Evolutionary conservation across 2,113 vertebrate species (phyloP).

Genomic region (Seriola quinqueradiata): DNA sequence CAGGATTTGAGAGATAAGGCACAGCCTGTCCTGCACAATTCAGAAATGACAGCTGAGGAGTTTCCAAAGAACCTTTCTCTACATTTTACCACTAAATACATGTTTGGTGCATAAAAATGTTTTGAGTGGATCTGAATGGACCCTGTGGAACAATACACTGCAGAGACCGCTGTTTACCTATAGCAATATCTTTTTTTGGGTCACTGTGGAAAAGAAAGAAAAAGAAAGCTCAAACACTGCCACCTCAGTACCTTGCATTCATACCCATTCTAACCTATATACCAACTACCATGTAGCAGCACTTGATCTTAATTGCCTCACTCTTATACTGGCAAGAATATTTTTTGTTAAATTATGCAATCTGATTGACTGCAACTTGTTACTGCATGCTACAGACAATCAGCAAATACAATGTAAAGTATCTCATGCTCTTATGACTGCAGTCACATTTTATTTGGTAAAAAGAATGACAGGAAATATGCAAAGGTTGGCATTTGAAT

Average conservation of each 20-base stretch:
- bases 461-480: constrained; percentile 4
- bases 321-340: background rate
- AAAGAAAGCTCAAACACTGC: no score
- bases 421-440: no score
- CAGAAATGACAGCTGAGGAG: background rate
- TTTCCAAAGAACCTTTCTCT: background rate
- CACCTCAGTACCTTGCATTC: no score
- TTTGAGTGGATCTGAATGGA: no score
- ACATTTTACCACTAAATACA: background rate
- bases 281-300: no score
- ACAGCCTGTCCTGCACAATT: background rate
- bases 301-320: background rate
- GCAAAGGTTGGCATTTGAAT: constrained; percentile 57
- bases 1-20: background rate
- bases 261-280: no score
- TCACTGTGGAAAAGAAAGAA: no score
- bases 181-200: no score
- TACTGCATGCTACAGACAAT: background rate
- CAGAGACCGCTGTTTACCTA: no score
- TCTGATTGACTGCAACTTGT: background rate
- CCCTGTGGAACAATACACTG: background rate
- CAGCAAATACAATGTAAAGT: background rate
- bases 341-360: background rate
- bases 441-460: background rate
- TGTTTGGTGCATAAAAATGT: no score